Conservation (phyloP, 1,140 invertebrate species). For the Belonocnema kinseyi region DNA sequence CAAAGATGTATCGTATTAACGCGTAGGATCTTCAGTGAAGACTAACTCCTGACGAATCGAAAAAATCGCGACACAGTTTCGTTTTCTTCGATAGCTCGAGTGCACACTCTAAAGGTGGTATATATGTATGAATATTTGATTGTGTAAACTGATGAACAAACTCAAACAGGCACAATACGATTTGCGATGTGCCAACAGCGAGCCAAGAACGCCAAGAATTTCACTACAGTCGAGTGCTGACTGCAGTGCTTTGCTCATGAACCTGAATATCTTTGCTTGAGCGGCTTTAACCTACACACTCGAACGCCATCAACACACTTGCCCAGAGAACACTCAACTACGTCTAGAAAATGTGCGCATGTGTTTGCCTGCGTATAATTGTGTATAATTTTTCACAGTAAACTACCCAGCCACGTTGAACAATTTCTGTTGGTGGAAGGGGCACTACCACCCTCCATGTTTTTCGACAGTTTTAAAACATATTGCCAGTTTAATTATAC, state of each 20-base stretch:
- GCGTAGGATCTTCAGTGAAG: background rate
- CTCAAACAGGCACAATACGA: background rate
- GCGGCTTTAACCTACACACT: constrained; percentile 1
- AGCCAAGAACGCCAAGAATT: background rate
- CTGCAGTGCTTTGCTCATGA: constrained; percentile 2
- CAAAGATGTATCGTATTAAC: background rate
- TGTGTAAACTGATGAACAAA: background rate
- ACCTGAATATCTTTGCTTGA: too few species aligned
- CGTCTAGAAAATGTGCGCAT: too few species aligned
- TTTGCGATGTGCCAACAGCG: background rate
- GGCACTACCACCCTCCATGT: too few species aligned
- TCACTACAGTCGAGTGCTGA: constrained; percentile 21
- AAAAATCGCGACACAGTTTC: constrained; percentile 13
- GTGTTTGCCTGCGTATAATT: too few species aligned
- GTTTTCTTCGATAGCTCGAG: background rate
- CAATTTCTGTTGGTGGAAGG: too few species aligned
- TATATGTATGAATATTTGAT: constrained; percentile 9
- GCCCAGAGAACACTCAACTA: background rate
- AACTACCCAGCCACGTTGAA: too few species aligned
- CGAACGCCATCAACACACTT: background rate
- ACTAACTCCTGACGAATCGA: background rate
- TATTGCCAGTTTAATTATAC: too few species aligned
- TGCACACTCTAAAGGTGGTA: constrained; percentile 10
- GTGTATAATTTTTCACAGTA: too few species aligned
- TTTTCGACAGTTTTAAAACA: too few species aligned